These are phyloP conservation scores for Pionites leucogaster DNA, from an alignment of 2,113 vertebrate genomes.

Conservation along the genomic window DNA sequence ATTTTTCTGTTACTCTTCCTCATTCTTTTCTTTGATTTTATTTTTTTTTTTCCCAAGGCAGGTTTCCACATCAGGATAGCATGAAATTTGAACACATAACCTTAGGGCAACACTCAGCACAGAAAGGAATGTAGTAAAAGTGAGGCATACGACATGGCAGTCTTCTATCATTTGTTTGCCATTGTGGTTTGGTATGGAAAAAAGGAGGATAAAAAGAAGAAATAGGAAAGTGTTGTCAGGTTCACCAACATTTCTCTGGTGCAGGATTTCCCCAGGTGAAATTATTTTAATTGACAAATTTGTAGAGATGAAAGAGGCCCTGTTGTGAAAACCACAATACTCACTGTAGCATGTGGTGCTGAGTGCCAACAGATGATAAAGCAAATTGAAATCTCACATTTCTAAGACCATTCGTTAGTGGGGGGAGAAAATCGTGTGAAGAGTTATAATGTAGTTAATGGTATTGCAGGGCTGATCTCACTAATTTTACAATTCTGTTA, in stretches of 20 bases:
- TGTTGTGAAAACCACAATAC: slow-evolving; percentile 80
- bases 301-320: slow-evolving; percentile 73
- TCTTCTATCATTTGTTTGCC: not conserved
- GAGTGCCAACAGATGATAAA: slow-evolving; percentile 68
- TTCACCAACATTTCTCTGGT: slow-evolving; percentile 23
- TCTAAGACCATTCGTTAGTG: slow-evolving; percentile 75
- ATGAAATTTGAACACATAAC: not conserved
- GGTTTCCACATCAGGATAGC: not conserved
- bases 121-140: not conserved
- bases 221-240: slow-evolving; percentile 35
- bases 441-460: slow-evolving; percentile 76
- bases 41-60: not conserved
- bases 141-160: not conserved
- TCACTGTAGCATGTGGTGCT: slow-evolving; percentile 65
- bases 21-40: not conserved
- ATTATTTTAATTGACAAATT: slow-evolving; percentile 85
- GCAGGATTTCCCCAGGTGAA: slow-evolving; percentile 63
- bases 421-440: slow-evolving; percentile 65
- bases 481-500: slow-evolving; percentile 75
- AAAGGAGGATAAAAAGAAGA: not conserved
- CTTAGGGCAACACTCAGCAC: not conserved
- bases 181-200: not conserved
- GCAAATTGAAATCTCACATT: slow-evolving; percentile 77
- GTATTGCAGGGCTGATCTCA: slow-evolving; percentile 58
- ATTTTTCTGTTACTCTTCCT: not conserved